Evolutionary conservation across 2,888 invertebrate genomes (phyloP).

Genomic region (Cyclophora albipunctata): DNA sequence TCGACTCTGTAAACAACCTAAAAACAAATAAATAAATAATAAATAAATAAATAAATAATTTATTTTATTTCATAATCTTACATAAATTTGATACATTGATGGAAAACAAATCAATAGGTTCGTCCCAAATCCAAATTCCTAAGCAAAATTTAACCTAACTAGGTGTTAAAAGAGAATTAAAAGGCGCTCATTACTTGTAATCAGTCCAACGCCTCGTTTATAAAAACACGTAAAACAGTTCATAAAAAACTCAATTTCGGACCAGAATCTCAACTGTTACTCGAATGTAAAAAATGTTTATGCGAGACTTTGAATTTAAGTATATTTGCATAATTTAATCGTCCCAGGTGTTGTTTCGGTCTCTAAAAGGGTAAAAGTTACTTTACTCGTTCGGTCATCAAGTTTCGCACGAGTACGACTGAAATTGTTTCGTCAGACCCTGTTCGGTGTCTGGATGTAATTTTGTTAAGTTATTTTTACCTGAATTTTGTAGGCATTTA

Average conservation of each 20-base stretch:
- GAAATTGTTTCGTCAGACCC: too few species aligned
- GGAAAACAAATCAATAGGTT: too few species aligned
- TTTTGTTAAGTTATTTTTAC: not conserved
- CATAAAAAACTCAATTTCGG: slow-evolving; percentile 3
- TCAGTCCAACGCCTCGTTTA: not conserved
- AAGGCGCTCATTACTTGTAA: not conserved
- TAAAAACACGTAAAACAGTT: not conserved
- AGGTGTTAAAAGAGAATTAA: not conserved
- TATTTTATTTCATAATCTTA: too few species aligned
- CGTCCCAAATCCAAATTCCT: too few species aligned
- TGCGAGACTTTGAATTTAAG: slow-evolving; percentile 30
- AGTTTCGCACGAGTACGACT: slow-evolving; percentile 1
- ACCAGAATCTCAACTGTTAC: slow-evolving; percentile 4
- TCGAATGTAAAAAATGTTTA: slow-evolving; percentile 7
- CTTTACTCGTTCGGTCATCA: slow-evolving; percentile 22
- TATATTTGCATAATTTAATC: slow-evolving; percentile 54
- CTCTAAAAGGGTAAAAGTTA: slow-evolving; percentile 45
- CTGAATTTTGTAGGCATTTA: not conserved
- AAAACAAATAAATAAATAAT: too few species aligned
- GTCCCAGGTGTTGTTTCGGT: slow-evolving; percentile 41
- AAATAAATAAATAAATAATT: too few species aligned
- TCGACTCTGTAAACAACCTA: too few species aligned
- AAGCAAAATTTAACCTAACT: too few species aligned
- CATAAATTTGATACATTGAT: too few species aligned
- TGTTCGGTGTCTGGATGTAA: not conserved